Percentiles rank a stretch among this genome's conserved stretches.
phyloP scores from a whole-genome alignment of 2,113 vertebrate genomes.

The Sinocyclocheilus rhinocerous region DNA sequence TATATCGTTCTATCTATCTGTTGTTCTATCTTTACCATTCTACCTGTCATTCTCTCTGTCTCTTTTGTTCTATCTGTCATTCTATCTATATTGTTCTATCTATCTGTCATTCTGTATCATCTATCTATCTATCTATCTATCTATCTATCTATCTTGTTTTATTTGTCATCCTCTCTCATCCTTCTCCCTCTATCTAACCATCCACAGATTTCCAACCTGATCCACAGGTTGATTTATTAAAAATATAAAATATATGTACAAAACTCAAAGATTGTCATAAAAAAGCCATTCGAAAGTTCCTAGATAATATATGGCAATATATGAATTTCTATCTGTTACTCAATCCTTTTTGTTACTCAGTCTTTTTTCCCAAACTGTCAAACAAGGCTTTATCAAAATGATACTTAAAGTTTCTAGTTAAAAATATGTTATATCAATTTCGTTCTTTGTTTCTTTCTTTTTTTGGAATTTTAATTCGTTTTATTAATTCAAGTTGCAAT shows the following conservation, averaged over 20 bases:
- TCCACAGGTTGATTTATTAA: too few species aligned
- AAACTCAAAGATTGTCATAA: too few species aligned
- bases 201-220: too few species aligned
- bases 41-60: not conserved
- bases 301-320: too few species aligned
- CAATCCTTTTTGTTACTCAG: too few species aligned
- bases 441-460: not conserved
- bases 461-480: not conserved
- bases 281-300: too few species aligned
- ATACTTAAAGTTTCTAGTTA: not conserved
- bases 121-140: not conserved
- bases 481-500: not conserved
- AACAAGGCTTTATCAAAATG: not conserved
- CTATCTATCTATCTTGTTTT: too few species aligned
- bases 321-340: too few species aligned
- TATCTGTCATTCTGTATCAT: not conserved
- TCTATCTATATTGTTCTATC: not conserved
- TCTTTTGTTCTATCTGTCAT: not conserved
- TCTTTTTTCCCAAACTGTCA: not conserved
- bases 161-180: too few species aligned
- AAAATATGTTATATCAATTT: not conserved
- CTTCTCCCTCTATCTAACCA: too few species aligned
- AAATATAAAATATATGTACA: too few species aligned
- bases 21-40: too few species aligned
- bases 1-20: not conserved